Evolutionary conservation across 2,888 invertebrate genomes (phyloP), one percentile per base, ranked within the genome.

Genomic region (Automeris io): DNA sequence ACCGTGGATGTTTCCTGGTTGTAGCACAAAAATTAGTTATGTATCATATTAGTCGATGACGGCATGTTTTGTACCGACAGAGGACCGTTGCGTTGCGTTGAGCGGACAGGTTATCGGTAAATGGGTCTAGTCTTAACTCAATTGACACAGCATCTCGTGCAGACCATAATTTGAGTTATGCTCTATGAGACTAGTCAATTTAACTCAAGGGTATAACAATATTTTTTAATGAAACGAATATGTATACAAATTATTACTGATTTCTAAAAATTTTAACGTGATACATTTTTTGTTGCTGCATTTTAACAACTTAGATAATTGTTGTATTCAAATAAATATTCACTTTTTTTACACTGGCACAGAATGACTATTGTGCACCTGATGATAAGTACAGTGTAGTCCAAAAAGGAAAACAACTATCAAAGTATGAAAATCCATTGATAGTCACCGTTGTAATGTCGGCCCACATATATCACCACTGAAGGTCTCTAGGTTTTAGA

Each of bases 11-110:
- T 60, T 65, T 66, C 65, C 65, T 63, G 54, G 54, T 48, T 41
- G 48, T 49, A 42, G 47, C 46, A 47, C 49, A 49, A 47, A 52
- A 44, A 46, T 41, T 46, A 40, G 37, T 47, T 49, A 43, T 35
- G 36, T 37, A 38, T 35, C 45, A 36, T 59, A 69, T 61, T 60
- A 42, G 70, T 60, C 68, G 75, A 73, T 76, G 76, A 76, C 73
- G 66, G 44, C 70, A 73, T 42, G 24, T 41, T 31, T 34, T 35
- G 44, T 45, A 38, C 38, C 45, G 43, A 42, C 43, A n/a, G n/a
- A n/a, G n/a, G n/a, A n/a, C n/a, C n/a, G n/a, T n/a, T n/a, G n/a
- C n/a, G n/a, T 35, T 35, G 44, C 48, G 35, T 46, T 43, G 40
- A 35, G 40, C 42, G 51, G 50, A 52, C 68, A 67, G 73, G 73